Conservation (phyloP, 2,113 vertebrate genomes). For the Cavia porcellus region DNA sequence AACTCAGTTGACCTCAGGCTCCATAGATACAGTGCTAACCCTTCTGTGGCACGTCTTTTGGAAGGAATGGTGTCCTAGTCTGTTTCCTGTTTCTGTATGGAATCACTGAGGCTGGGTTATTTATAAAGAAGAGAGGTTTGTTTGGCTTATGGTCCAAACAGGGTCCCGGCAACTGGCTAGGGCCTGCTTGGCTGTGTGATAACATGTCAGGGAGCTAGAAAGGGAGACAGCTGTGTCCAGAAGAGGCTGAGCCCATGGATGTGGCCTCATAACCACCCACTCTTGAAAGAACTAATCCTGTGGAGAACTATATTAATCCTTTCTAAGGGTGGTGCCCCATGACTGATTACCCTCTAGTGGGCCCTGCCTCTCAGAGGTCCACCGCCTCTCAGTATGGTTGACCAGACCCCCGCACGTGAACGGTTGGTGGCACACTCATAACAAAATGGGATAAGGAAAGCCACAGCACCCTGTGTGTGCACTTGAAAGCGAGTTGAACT, state of each 20-base stretch:
- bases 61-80: constrained; percentile 1
- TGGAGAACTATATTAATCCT: background rate
- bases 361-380: background rate
- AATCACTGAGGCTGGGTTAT: background rate
- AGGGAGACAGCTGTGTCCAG: background rate
- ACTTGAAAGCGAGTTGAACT: background rate
- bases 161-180: background rate
- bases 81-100: background rate
- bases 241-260: background rate
- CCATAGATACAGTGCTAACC: background rate
- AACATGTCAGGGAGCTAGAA: background rate
- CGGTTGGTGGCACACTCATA: background rate
- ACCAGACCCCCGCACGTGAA: background rate
- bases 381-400: background rate
- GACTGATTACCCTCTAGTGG: background rate
- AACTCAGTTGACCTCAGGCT: background rate
- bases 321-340: background rate
- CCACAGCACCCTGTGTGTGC: background rate
- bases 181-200: background rate
- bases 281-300: background rate
- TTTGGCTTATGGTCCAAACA: background rate
- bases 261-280: background rate
- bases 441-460: background rate
- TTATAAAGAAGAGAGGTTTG: background rate
- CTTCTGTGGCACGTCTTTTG: background rate